These are phyloP conservation scores for Caenorhabditis latens DNA, from an alignment of 1,140 invertebrate genomes.

Conservation along the genomic window DNA sequence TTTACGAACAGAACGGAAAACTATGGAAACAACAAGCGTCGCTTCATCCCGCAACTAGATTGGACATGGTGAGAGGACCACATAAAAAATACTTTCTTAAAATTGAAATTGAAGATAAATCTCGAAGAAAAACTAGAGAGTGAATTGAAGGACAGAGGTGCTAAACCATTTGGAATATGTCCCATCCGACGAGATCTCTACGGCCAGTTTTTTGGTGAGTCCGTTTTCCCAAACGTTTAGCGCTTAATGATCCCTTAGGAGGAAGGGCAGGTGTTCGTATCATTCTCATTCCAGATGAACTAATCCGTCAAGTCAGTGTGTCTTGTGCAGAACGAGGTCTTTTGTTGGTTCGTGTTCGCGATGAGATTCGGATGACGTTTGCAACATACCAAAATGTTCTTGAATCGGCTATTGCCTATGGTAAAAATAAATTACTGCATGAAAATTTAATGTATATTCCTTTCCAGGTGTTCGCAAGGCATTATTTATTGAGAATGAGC, in stretches of 20 bases:
- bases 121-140: constrained; percentile 94
- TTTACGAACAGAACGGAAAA: constrained; percentile 80
- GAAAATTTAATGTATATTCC: not conserved
- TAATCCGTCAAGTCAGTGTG: constrained; percentile 93
- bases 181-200: constrained; percentile 92
- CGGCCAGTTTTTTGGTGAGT: constrained; percentile 92
- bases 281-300: constrained; percentile 84
- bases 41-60: constrained; percentile 90
- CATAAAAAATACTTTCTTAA: not conserved
- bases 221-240: constrained; percentile 72
- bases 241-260: constrained; percentile 67
- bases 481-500: constrained; percentile 81
- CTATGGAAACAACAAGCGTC: constrained; percentile 84
- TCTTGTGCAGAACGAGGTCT: constrained; percentile 97
- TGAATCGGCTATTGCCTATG: constrained; percentile 96
- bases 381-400: constrained; percentile 93
- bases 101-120: constrained; percentile 81
- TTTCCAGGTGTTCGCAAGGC: constrained; percentile 87
- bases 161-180: constrained; percentile 95
- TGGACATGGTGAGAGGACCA: constrained; percentile 84
- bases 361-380: constrained; percentile 95
- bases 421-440: constrained; percentile 77
- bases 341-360: constrained; percentile 88
- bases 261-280: not conserved
- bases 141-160: constrained; percentile 89